A percentile compares a stretch with the other conserved stretches of the same genome.
Conservation (phyloP, 1,140 invertebrate genomes). For the Danaus melanippus region DNA sequence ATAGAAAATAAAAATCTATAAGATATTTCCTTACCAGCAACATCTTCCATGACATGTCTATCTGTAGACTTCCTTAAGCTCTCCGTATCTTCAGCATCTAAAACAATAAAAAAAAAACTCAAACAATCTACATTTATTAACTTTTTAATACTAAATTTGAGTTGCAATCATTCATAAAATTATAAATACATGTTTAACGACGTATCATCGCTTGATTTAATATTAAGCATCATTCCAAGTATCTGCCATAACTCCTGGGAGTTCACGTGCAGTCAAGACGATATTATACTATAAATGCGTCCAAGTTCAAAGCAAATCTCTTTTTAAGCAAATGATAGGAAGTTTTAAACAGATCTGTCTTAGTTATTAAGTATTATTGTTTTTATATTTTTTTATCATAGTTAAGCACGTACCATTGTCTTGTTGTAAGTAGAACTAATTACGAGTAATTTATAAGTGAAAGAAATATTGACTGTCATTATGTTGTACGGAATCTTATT, state of each 20-base stretch:
- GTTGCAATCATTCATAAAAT: too few relatives aligned
- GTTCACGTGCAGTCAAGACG: too few relatives aligned
- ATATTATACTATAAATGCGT: too few relatives aligned
- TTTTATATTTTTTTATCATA: not conserved
- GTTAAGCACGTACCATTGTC: not conserved
- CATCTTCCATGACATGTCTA: constrained; percentile 13
- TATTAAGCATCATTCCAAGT: too few relatives aligned
- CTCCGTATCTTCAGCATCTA: constrained; percentile 17
- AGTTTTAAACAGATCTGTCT: constrained; percentile 22
- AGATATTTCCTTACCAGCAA: constrained; percentile 19
- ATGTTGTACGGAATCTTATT: too few relatives aligned
- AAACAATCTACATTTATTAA: not conserved
- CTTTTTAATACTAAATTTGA: too few relatives aligned
- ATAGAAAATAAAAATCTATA: constrained; percentile 9
- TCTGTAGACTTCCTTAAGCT: constrained; percentile 14
- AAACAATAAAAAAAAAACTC: constrained; percentile 9
- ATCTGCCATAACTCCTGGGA: too few relatives aligned
- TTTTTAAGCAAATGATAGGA: constrained; percentile 29
- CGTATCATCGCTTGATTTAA: too few relatives aligned
- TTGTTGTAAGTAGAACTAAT: too few relatives aligned
- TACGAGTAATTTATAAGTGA: too few relatives aligned
- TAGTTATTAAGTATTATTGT: constrained; percentile 6
- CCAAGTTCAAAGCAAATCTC: constrained; percentile 14
- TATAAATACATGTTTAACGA: too few relatives aligned
- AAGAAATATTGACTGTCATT: too few relatives aligned